phyloP scores from a whole-genome alignment of 2,797 vertebrate species.

The Myotis findleyi region DNA sequence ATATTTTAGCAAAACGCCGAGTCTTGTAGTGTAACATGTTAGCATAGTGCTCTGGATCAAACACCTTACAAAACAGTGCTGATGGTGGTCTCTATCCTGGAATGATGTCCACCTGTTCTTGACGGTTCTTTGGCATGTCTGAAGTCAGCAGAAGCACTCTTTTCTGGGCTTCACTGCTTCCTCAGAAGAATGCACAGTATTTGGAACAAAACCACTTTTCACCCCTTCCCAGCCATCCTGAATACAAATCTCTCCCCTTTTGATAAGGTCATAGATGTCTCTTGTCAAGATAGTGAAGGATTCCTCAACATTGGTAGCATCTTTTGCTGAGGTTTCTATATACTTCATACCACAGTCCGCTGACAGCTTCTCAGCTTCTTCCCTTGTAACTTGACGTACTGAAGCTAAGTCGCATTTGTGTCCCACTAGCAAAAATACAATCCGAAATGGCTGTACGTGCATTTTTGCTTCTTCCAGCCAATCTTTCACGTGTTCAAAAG shows the following conservation, averaged over 20 bases:
- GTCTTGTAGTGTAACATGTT: background rate
- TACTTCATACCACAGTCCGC: conserved; percentile 90
- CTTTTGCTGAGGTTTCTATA: conserved; percentile 90
- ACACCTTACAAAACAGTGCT: conserved; percentile 62
- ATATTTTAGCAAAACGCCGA: conserved; percentile 21
- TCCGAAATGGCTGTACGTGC: conserved; percentile 89
- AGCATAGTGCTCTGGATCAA: conserved; percentile 70
- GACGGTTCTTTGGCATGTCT: conserved; percentile 80
- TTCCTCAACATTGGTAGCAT: conserved; percentile 90
- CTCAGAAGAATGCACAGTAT: conserved; percentile 90
- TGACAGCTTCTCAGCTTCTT: conserved; percentile 90
- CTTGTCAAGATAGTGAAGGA: conserved; percentile 89
- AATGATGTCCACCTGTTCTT: conserved; percentile 37
- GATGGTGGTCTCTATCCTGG: conserved; percentile 73
- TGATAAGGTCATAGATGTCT: conserved; percentile 91
- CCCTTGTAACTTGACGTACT: conserved; percentile 88
- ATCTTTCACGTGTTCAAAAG: conserved; percentile 90
- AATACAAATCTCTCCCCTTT: conserved; percentile 90
- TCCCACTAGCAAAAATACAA: conserved; percentile 90
- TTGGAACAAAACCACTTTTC: conserved; percentile 90
- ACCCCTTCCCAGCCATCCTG: conserved; percentile 92
- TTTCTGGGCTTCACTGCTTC: conserved; percentile 89
- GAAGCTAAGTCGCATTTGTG: conserved; percentile 90
- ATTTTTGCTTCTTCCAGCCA: conserved; percentile 91
- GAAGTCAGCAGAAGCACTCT: conserved; percentile 87